Conservation (phyloP, 1,140 invertebrate genomes). For the Scylla paramamosain region DNA sequence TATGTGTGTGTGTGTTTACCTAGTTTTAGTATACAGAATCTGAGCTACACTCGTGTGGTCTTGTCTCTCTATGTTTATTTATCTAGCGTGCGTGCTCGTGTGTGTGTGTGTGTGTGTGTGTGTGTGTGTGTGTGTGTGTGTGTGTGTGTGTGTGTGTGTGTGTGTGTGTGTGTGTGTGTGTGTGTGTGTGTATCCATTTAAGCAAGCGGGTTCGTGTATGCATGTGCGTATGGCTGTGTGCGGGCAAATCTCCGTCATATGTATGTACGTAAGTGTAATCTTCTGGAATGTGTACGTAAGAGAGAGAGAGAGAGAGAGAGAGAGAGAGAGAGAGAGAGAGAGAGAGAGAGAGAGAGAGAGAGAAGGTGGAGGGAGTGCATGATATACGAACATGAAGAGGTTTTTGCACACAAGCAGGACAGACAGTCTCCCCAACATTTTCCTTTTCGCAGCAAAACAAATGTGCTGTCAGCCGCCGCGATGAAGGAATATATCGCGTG, state of each 20-base stretch:
- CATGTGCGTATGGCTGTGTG: not conserved
- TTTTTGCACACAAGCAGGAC: not conserved
- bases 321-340: conserved; percentile 40
- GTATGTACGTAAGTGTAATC: not conserved
- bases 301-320: conserved; percentile 41
- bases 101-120: too few relatives aligned
- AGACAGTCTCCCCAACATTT: not conserved
- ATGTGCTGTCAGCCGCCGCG: not conserved
- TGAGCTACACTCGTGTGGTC: too few relatives aligned
- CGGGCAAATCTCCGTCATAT: too few relatives aligned
- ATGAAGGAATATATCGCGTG: conserved; percentile 22
- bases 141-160: too few relatives aligned
- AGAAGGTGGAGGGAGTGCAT: not conserved
- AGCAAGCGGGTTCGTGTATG: not conserved
- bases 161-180: too few relatives aligned
- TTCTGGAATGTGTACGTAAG: not conserved
- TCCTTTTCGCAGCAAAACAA: not conserved
- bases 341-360: conserved; percentile 18
- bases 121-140: too few relatives aligned
- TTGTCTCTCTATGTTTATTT: too few relatives aligned
- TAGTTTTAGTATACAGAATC: too few relatives aligned
- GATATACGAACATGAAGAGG: not conserved
- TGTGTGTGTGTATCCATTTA: too few relatives aligned
- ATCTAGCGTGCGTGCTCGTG: too few relatives aligned
- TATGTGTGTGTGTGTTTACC: too few relatives aligned